Evolutionary conservation across 2,888 invertebrate species (phyloP).

Genomic region (Adineta ricciae): DNA sequence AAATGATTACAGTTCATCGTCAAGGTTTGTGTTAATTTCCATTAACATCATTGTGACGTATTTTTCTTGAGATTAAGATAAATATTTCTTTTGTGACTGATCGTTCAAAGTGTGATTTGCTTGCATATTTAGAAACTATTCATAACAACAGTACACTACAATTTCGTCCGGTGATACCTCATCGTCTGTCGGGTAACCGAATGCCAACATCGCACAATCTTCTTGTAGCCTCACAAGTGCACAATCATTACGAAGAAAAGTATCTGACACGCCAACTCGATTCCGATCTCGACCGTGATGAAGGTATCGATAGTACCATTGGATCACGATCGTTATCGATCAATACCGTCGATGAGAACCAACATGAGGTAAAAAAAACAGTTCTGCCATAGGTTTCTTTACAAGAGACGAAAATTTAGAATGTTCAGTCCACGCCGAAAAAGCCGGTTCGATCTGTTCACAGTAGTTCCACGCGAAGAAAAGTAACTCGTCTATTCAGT

Average conservation of each 20-base stretch:
- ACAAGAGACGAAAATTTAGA: neutral
- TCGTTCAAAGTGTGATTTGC: neutral
- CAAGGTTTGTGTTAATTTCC: neutral
- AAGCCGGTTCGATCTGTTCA: neutral
- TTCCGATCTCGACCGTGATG: neutral
- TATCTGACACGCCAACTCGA: neutral
- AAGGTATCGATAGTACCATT: neutral
- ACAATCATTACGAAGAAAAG: neutral
- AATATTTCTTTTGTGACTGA: too few relatives aligned
- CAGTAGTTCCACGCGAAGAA: conserved; percentile 8
- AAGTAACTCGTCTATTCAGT: neutral
- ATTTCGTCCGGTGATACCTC: conserved; percentile 13
- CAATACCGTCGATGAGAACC: neutral
- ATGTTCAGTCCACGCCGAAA: neutral
- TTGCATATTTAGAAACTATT: neutral
- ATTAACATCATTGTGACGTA: neutral
- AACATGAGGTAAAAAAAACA: neutral
- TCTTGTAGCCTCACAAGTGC: neutral
- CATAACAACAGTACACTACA: neutral
- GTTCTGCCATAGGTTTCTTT: neutral
- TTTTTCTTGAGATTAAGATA: too few relatives aligned
- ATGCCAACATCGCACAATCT: neutral
- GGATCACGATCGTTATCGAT: neutral
- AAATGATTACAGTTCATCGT: neutral
- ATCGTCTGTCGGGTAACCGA: neutral